Conservation (phyloP, 2,113 vertebrate genomes). For the pig (Sus scrofa) region DNA sequence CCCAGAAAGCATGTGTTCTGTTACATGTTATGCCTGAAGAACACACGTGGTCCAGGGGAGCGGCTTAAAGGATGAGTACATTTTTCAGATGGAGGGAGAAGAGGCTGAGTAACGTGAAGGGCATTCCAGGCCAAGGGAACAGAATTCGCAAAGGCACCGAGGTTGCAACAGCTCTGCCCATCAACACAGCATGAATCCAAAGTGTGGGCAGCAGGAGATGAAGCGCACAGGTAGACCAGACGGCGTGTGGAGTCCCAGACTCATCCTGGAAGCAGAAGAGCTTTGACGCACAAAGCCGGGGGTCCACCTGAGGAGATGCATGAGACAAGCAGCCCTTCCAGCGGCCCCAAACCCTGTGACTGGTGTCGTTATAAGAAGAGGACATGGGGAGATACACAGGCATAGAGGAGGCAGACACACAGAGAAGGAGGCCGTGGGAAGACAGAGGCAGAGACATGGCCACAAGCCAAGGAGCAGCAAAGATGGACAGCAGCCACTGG, state of each 20-base stretch:
- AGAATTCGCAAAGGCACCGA: background rate
- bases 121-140: background rate
- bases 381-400: background rate
- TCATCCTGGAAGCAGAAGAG: background rate
- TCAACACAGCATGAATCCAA: background rate
- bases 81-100: background rate
- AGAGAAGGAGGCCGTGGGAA: background rate
- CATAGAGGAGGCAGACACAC: background rate
- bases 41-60: background rate
- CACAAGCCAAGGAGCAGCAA: background rate
- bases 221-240: background rate
- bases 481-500: background rate
- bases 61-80: background rate
- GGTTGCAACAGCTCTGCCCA: background rate
- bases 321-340: background rate
- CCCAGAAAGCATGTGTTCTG: background rate
- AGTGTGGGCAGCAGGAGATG: background rate
- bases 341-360: too few relatives aligned
- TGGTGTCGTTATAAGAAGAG: background rate
- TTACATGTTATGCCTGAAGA: background rate
- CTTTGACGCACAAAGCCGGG: background rate
- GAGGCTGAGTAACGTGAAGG: background rate
- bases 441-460: background rate
- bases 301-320: fast-evolving
- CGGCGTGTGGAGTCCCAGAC: background rate